Evolutionary conservation across 30 jellyfish, hydroid and myxozoan genomes (phyloP).

Genomic region (Cassiopea andromeda): DNA sequence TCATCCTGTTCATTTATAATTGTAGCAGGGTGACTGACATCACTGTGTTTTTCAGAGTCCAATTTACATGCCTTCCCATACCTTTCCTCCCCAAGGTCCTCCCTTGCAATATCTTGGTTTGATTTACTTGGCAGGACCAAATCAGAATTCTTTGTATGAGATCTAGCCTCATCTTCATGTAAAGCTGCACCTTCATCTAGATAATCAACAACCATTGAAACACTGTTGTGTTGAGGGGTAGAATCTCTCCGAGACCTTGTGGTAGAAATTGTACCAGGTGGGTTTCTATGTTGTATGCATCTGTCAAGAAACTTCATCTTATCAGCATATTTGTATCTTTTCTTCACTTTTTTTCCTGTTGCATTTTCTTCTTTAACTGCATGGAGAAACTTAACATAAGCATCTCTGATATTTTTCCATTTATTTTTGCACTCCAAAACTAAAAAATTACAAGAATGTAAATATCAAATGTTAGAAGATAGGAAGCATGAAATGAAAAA

Average conservation of each 20-base stretch:
- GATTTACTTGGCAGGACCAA: neutral
- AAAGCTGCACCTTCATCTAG: constrained; percentile 14
- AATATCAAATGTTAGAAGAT: neutral
- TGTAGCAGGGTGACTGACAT: constrained; percentile 42
- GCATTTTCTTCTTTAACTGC: constrained; percentile 40
- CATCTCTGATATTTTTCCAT: constrained; percentile 82
- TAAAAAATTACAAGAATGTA: neutral
- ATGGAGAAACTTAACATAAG: constrained; percentile 70
- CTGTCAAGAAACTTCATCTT: constrained; percentile 58
- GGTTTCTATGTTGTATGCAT: constrained; percentile 68
- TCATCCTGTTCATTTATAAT: constrained; percentile 65
- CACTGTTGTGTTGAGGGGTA: constrained; percentile 54
- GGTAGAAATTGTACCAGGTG: constrained; percentile 40
- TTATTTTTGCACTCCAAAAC: constrained; percentile 73
- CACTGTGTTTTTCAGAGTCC: constrained; percentile 39
- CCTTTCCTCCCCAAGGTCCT: constrained; percentile 26
- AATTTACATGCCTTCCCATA: constrained; percentile 45
- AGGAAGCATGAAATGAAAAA: too few relatives aligned
- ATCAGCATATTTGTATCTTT: constrained; percentile 74
- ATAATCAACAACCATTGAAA: constrained; percentile 64
- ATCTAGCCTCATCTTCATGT: neutral
- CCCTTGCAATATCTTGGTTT: constrained; percentile 7
- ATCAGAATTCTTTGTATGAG: constrained; percentile 8
- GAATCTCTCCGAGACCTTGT: constrained; percentile 41
- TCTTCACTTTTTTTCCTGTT: constrained; percentile 50